phyloP scores from a whole-genome alignment of 2,113 vertebrate species.

The Sceloporus undulatus region DNA sequence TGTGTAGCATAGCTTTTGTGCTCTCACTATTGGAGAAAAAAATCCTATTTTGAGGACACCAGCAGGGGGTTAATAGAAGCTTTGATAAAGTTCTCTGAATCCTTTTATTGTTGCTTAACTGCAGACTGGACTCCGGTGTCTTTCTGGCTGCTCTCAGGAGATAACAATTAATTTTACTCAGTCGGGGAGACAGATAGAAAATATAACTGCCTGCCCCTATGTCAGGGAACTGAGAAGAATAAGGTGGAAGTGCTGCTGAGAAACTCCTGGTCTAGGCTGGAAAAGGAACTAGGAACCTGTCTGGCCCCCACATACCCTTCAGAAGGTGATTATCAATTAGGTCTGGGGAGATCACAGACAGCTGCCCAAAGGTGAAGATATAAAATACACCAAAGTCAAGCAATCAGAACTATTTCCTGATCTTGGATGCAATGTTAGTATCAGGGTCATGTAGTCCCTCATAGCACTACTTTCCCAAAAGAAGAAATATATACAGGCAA shows the following conservation, averaged over 20 bases:
- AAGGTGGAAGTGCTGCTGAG: neutral
- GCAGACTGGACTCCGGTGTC: constrained; percentile 62
- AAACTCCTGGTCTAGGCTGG: fast-evolving
- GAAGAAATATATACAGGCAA: neutral
- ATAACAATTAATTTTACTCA: constrained; percentile 66
- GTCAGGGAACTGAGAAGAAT: constrained; percentile 22
- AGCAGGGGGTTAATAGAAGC: constrained; percentile 75
- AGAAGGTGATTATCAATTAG: neutral
- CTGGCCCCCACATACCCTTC: neutral
- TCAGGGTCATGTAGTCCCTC: constrained; percentile 5
- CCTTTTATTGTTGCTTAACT: constrained; percentile 74
- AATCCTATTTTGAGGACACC: constrained; percentile 69
- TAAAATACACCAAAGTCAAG: constrained; percentile 23
- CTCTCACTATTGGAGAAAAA: constrained; percentile 53
- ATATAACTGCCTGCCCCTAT: constrained; percentile 56
- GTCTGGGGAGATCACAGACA: fast-evolving
- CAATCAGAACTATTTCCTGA: neutral
- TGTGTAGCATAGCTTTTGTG: constrained; percentile 68
- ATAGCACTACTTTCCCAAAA: neutral
- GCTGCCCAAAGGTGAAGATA: neutral
- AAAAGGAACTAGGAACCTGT: neutral
- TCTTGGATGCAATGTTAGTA: constrained; percentile 43
- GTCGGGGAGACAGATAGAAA: constrained; percentile 54
- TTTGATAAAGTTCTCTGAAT: constrained; percentile 76
- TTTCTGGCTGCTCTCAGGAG: constrained; percentile 58